Evolutionary conservation across 2,888 invertebrate species (phyloP).

Genomic region (Philhelius pedissequus): DNA sequence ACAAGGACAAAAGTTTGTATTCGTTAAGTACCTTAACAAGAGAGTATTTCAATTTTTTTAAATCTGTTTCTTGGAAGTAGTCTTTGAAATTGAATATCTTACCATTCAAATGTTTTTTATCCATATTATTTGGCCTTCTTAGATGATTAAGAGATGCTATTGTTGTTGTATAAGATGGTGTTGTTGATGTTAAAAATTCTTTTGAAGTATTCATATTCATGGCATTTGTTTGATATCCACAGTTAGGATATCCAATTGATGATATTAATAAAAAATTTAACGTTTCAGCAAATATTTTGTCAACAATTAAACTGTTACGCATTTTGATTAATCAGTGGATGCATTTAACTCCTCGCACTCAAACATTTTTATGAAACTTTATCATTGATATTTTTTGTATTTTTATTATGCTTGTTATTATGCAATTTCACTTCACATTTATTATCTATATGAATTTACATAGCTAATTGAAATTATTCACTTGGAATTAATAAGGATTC

Average conservation of each 20-base stretch:
- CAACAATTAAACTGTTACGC: constrained; percentile 72
- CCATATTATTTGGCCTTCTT: constrained; percentile 30
- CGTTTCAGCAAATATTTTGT: constrained; percentile 71
- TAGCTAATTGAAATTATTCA: not conserved
- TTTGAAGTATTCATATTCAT: constrained; percentile 64
- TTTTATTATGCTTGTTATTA: not conserved
- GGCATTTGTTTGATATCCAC: constrained; percentile 69
- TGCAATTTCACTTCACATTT: constrained; percentile 3
- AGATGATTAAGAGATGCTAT: constrained; percentile 25
- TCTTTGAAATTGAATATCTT: not conserved
- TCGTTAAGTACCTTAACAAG: too few species aligned
- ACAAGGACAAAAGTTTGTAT: too few species aligned
- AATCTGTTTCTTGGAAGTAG: not conserved
- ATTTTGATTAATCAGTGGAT: constrained; percentile 71
- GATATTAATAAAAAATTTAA: constrained; percentile 71
- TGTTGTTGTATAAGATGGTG: constrained; percentile 57
- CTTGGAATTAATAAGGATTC: not conserved
- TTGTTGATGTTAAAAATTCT: constrained; percentile 37
- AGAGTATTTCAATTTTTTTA: too few species aligned
- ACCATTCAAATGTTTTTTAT: constrained; percentile 52
- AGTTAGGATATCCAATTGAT: constrained; percentile 70
- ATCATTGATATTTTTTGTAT: not conserved
- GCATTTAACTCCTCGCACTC: constrained; percentile 65
- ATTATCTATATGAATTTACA: not conserved
- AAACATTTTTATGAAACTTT: constrained; percentile 52